Evolutionary conservation across 2,797 vertebrate genomes (phyloP).

Genomic region (Spatula clypeata): DNA sequence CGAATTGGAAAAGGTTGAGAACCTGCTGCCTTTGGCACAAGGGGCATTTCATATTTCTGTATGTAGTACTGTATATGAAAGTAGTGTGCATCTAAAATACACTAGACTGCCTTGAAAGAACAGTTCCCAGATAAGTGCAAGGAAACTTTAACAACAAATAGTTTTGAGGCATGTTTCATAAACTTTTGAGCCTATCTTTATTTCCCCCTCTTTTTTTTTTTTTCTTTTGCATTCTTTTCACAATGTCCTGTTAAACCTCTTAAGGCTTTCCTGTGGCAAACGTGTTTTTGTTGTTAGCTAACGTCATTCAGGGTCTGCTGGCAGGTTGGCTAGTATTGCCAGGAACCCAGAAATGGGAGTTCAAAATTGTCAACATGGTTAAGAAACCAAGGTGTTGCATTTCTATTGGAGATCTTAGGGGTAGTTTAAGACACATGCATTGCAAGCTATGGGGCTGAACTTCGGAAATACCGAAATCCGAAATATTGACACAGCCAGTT

Average conservation of each 20-base stretch:
- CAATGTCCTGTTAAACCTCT: not conserved
- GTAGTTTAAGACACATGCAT: too few relatives aligned
- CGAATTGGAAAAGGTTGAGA: not conserved
- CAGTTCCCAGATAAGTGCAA: not conserved
- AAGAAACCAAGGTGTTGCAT: not conserved
- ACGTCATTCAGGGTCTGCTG: not conserved
- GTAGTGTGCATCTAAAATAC: not conserved
- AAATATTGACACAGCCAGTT: not conserved
- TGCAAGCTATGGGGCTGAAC: not conserved
- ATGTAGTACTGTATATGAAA: fast-evolving
- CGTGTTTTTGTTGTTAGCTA: slow-evolving; percentile 6
- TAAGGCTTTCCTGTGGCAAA: not conserved
- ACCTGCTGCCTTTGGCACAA: fast-evolving
- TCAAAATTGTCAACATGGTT: not conserved
- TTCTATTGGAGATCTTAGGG: not conserved
- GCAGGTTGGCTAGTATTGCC: not conserved
- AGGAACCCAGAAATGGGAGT: not conserved
- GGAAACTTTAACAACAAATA: not conserved
- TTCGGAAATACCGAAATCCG: not conserved
- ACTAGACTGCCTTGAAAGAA: not conserved
- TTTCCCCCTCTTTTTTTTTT: too few relatives aligned
- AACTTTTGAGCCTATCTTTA: not conserved
- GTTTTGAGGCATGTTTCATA: not conserved
- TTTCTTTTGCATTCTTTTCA: not conserved
- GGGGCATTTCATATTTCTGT: not conserved